Evolutionary conservation across 2,888 invertebrate genomes (phyloP).

Genomic region (Malachius bipustulatus): DNA sequence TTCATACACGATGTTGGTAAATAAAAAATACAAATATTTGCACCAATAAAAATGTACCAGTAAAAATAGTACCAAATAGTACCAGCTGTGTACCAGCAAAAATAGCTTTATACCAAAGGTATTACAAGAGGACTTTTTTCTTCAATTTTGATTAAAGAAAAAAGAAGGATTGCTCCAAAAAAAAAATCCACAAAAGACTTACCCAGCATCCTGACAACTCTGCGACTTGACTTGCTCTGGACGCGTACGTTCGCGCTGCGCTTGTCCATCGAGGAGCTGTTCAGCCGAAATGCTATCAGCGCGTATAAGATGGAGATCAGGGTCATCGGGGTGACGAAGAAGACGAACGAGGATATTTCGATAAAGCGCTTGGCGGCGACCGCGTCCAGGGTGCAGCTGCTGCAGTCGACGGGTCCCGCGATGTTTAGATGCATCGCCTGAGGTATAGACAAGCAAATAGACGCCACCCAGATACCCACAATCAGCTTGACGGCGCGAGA

Average conservation of each 20-base stretch:
- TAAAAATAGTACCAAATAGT: too few species aligned
- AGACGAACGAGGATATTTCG: conserved; percentile 67
- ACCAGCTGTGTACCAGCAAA: too few species aligned
- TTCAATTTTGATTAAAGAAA: too few species aligned
- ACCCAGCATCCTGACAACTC: conserved; percentile 74
- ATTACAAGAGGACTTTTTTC: too few species aligned
- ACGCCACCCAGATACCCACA: conserved; percentile 65
- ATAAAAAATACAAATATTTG: too few species aligned
- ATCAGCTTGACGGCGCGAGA: conserved; percentile 74
- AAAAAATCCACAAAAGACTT: too few species aligned
- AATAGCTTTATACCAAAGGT: too few species aligned
- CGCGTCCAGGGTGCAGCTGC: conserved; percentile 22
- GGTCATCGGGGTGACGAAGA: conserved; percentile 80
- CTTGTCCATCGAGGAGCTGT: conserved; percentile 44
- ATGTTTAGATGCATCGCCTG: conserved; percentile 44
- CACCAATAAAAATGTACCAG: too few species aligned
- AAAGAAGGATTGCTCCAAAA: too few species aligned
- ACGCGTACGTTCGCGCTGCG: conserved; percentile 12
- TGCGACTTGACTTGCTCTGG: conserved; percentile 22
- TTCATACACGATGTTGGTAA: too few species aligned
- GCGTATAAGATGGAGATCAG: conserved; percentile 72
- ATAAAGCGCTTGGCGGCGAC: conserved; percentile 53
- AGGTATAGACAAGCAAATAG: conserved; percentile 60
- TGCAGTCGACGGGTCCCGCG: conserved; percentile 33
- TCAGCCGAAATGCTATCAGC: conserved; percentile 54